Conservation (phyloP, 2,113 vertebrate genomes). For the Phoenicopterus ruber region DNA sequence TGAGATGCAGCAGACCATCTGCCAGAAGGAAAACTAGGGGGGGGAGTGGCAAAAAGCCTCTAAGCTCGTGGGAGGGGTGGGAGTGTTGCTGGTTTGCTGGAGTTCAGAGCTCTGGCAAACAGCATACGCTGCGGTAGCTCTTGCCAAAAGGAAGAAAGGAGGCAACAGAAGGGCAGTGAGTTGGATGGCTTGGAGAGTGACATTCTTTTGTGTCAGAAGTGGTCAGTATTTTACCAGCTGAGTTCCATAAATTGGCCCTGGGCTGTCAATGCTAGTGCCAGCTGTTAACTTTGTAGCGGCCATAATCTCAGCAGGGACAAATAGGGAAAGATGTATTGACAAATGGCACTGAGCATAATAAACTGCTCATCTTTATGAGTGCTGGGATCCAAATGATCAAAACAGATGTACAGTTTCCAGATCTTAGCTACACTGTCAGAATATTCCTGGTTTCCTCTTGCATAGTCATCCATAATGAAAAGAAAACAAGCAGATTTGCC, state of each 20-base stretch:
- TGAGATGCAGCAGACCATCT: constrained; percentile 18
- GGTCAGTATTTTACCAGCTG: constrained; percentile 66
- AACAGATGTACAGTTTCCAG: constrained; percentile 70
- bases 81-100: neutral
- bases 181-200: neutral
- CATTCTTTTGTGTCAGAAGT: constrained; percentile 43
- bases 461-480: constrained; percentile 64
- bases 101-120: neutral
- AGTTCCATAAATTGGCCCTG: constrained; percentile 64
- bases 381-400: constrained; percentile 68
- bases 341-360: constrained; percentile 69
- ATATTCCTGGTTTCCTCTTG: constrained; percentile 56
- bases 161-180: constrained; percentile 48
- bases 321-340: constrained; percentile 65
- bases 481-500: constrained; percentile 67
- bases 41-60: neutral
- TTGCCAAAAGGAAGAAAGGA: constrained; percentile 22
- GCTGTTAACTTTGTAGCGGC: constrained; percentile 67
- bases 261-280: constrained; percentile 54
- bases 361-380: constrained; percentile 67
- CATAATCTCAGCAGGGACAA: constrained; percentile 70
- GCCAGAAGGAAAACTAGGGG: neutral
- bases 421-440: constrained; percentile 68
- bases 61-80: neutral
- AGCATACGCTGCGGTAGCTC: neutral